These are phyloP conservation scores for Fregetta grallaria DNA, from an alignment of 2,113 vertebrate genomes.

Conservation along the genomic window DNA sequence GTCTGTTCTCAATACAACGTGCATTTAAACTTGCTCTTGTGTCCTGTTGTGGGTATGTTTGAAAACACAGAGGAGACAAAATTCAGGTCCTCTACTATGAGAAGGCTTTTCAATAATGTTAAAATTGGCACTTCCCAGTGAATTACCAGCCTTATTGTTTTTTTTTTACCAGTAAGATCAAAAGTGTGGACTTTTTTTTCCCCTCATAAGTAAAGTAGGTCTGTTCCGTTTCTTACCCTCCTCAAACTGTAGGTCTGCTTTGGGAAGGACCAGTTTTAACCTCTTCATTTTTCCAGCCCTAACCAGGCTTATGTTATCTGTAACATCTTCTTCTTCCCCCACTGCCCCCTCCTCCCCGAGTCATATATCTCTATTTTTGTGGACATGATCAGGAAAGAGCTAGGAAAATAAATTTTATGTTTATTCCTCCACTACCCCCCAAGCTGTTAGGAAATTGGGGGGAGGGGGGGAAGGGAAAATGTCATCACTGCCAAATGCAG, in stretches of 20 bases:
- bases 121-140: not conserved
- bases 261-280: not conserved
- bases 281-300: not conserved
- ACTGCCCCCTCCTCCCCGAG: too few species aligned
- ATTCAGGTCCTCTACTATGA: not conserved
- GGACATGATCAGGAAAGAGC: not conserved
- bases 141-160: not conserved
- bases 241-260: not conserved
- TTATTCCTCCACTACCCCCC: not conserved
- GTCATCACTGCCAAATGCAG: not conserved
- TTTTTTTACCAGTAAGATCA: too few species aligned
- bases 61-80: not conserved
- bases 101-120: not conserved
- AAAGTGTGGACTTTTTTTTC: rapidly evolving
- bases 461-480: not conserved
- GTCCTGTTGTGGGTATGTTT: not conserved
- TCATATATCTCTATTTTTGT: not conserved
- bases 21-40: not conserved
- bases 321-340: not conserved
- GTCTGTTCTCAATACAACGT: not conserved
- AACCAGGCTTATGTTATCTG: not conserved
- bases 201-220: not conserved
- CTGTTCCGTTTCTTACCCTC: not conserved
- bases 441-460: not conserved
- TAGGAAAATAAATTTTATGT: not conserved